phyloP scores from a whole-genome alignment of 2,797 vertebrate species.

The Ispidina picta region DNA sequence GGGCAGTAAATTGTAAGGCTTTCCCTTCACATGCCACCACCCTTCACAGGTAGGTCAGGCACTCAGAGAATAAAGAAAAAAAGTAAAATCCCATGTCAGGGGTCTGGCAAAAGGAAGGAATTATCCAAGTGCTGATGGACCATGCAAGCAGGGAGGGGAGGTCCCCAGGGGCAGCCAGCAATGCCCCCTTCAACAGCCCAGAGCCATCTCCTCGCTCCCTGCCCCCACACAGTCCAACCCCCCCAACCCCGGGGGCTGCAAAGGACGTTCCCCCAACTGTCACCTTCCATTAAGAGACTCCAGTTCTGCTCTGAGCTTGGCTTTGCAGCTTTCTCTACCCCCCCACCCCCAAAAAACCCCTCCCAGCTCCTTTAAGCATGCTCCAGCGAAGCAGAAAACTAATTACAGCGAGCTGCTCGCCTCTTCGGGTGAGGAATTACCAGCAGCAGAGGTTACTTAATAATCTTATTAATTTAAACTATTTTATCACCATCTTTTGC shows the following conservation, averaged over 20 bases:
- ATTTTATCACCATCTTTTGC: constrained; percentile 47
- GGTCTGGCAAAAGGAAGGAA: fast-evolving
- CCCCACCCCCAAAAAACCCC: neutral
- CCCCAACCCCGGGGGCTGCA: fast-evolving
- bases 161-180: neutral
- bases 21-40: fast-evolving
- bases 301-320: fast-evolving
- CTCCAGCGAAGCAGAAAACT: constrained; percentile 56
- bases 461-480: constrained; percentile 54
- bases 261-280: neutral
- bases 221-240: fast-evolving
- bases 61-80: fast-evolving
- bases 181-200: neutral
- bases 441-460: constrained; percentile 44
- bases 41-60: fast-evolving
- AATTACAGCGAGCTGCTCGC: neutral
- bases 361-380: constrained; percentile 20
- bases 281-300: neutral
- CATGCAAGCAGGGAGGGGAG: fast-evolving
- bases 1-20: fast-evolving
- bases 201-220: fast-evolving
- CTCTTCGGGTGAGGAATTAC: constrained; percentile 34
- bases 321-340: neutral
- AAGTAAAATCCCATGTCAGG: too few relatives aligned
- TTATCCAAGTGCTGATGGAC: neutral